phyloP scores from a whole-genome alignment of 2,113 vertebrate genomes.

The Aptenodytes patagonicus region DNA sequence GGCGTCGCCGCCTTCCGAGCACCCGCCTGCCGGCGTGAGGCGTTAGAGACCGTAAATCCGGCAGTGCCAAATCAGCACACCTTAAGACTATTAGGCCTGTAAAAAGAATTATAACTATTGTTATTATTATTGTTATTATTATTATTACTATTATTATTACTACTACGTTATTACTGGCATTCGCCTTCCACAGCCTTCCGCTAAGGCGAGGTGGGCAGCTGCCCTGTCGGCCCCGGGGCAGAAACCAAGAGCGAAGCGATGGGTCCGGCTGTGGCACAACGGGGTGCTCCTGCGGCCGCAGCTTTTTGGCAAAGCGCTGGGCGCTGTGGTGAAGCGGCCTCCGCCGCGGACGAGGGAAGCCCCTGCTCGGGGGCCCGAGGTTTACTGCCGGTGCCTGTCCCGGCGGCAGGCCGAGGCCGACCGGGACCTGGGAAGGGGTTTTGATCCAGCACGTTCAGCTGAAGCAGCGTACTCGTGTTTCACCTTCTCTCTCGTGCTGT shows the following conservation, averaged over 20 bases:
- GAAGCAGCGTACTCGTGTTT: rapidly evolving
- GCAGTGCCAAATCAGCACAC: rapidly evolving
- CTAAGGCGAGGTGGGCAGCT: not conserved
- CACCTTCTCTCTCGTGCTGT: rapidly evolving
- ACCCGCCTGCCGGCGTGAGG: not conserved
- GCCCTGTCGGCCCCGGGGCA: too few species aligned
- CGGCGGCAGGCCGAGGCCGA: not conserved
- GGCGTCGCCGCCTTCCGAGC: too few species aligned
- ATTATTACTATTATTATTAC: too few species aligned
- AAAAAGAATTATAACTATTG: too few species aligned
- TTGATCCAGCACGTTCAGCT: rapidly evolving
- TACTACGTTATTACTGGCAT: too few species aligned
- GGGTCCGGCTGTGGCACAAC: rapidly evolving
- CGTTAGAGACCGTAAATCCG: not conserved
- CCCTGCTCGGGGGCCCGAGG: too few species aligned
- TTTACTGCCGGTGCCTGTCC: not conserved
- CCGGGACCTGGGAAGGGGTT: not conserved
- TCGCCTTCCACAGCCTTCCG: too few species aligned
- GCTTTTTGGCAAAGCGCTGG: rapidly evolving
- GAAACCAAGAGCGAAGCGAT: rapidly evolving
- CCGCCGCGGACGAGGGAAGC: not conserved
- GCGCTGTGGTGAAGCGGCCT: too few species aligned
- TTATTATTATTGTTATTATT: too few species aligned
- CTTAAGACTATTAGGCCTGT: too few species aligned
- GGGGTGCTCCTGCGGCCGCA: rapidly evolving